These are phyloP conservation scores for Merodon equestris DNA, from an alignment of 2,888 invertebrate species.

Conservation along the genomic window DNA sequence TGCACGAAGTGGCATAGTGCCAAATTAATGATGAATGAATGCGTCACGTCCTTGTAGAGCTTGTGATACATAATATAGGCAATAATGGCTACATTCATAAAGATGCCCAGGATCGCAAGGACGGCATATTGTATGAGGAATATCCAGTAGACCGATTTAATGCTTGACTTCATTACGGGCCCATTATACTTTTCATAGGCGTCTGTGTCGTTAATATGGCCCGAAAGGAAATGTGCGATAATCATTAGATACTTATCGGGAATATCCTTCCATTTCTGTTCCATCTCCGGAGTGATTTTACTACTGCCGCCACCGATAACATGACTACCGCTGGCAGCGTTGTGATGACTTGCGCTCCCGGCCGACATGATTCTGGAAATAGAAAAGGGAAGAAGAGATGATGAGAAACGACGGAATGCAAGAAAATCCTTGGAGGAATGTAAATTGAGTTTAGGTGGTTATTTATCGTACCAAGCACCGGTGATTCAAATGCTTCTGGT, in stretches of 20 bases:
- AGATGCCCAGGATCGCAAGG: constrained; percentile 81
- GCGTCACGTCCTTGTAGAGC: constrained; percentile 83
- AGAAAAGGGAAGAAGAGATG: neutral
- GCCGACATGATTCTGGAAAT: constrained; percentile 38
- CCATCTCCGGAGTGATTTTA: constrained; percentile 66
- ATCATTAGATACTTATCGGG: constrained; percentile 76
- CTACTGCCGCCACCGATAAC: too few species aligned
- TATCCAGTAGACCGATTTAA: constrained; percentile 81
- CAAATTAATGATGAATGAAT: constrained; percentile 84
- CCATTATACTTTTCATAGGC: constrained; percentile 80
- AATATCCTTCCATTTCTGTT: constrained; percentile 73
- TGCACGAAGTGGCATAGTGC: constrained; percentile 84
- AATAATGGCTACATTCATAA: constrained; percentile 82
- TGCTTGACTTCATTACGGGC: constrained; percentile 82
- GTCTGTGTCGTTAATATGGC: constrained; percentile 75
- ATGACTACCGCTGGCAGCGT: constrained; percentile 3
- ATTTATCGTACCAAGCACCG: too few species aligned
- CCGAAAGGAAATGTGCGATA: constrained; percentile 75
- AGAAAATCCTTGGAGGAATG: too few species aligned
- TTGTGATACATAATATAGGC: constrained; percentile 80
- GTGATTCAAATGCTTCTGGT: too few species aligned
- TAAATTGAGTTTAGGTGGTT: too few species aligned
- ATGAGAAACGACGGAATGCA: neutral
- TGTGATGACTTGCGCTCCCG: constrained; percentile 37
- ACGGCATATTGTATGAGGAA: constrained; percentile 83